These are phyloP conservation scores for Eurytoma adleriae DNA, from an alignment of 2,888 invertebrate genomes.

Conservation along the genomic window DNA sequence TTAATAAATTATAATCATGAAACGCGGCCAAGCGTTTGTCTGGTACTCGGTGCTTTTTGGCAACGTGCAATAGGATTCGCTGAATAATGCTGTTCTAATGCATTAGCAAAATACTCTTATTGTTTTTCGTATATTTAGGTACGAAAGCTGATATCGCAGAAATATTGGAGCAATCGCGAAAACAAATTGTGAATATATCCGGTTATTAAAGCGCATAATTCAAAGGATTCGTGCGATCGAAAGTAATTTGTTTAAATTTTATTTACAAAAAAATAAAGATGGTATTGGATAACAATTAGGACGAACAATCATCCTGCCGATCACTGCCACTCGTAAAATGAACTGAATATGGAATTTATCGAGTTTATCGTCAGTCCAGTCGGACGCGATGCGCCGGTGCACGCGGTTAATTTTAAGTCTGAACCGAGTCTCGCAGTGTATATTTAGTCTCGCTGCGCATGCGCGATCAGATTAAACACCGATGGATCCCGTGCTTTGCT, in stretches of 20 bases:
- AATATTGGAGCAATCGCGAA: too few species aligned
- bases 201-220: too few species aligned
- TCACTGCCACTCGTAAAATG: neutral
- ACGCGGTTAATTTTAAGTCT: conserved; percentile 69
- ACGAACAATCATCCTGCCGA: neutral
- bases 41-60: conserved; percentile 41
- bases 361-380: conserved; percentile 47
- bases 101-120: conserved; percentile 4
- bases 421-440: conserved; percentile 70
- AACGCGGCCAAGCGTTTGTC: conserved; percentile 45
- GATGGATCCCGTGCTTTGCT: conserved; percentile 66
- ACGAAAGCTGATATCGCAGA: neutral
- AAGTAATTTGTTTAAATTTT: too few species aligned
- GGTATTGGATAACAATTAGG: neutral
- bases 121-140: neutral
- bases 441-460: conserved; percentile 73
- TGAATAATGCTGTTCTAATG: conserved; percentile 35
- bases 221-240: too few species aligned
- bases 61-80: conserved; percentile 27
- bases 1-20: conserved; percentile 41
- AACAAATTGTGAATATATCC: too few species aligned
- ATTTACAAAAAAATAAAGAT: neutral
- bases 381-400: conserved; percentile 31
- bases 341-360: conserved; percentile 42
- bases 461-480: conserved; percentile 71